These are phyloP conservation scores for Sterrhoptilus dennistouni DNA, from an alignment of 2,113 vertebrate genomes.

Conservation along the genomic window DNA sequence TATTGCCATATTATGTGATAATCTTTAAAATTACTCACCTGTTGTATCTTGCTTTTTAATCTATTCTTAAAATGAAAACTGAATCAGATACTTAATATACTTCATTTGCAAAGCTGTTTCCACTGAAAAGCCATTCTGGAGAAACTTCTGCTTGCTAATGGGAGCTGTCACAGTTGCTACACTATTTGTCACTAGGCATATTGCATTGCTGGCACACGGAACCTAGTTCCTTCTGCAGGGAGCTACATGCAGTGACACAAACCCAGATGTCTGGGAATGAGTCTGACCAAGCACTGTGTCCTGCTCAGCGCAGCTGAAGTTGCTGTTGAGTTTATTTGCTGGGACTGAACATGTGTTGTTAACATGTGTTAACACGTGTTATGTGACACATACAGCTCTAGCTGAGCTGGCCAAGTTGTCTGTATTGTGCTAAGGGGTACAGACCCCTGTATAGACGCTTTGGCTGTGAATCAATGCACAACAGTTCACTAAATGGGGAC, in stretches of 20 bases:
- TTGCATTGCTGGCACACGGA: background rate
- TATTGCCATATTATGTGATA: background rate
- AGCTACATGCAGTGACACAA: background rate
- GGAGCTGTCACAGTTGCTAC: background rate
- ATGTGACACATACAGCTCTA: accelerated
- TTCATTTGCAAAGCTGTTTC: background rate
- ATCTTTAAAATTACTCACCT: background rate
- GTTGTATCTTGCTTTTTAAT: background rate
- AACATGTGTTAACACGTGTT: background rate
- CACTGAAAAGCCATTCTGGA: background rate
- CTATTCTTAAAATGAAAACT: background rate
- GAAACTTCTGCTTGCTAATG: background rate
- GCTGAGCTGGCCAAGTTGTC: background rate
- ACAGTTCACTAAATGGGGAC: background rate
- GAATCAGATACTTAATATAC: background rate
- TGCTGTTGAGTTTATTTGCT: background rate
- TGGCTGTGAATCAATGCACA: background rate
- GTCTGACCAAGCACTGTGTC: background rate
- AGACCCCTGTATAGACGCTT: accelerated
- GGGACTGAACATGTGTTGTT: background rate
- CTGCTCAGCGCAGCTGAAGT: background rate
- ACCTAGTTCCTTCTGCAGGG: background rate
- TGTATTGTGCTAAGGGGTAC: background rate
- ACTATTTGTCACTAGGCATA: background rate
- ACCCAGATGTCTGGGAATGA: background rate